These are phyloP conservation scores for Hucho hucho DNA, from an alignment of 2,113 vertebrate species.

Conservation along the genomic window DNA sequence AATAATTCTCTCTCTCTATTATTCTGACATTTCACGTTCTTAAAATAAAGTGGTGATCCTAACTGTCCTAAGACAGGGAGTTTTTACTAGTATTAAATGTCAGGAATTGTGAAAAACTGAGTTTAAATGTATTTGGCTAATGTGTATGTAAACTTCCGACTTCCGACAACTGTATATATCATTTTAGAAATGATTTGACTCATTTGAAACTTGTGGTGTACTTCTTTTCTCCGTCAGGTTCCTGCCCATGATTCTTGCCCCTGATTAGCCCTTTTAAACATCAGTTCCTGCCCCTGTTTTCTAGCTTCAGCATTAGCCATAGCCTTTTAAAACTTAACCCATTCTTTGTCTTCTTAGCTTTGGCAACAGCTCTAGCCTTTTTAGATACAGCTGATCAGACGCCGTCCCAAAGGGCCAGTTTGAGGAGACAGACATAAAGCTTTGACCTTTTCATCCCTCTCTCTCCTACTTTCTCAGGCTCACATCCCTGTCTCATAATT, in stretches of 20 bases:
- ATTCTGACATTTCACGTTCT: no score
- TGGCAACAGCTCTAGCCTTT: neutral
- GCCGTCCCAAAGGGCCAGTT: neutral
- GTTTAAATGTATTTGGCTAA: no score
- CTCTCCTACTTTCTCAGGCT: neutral
- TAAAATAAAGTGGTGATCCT: no score
- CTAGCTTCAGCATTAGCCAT: neutral
- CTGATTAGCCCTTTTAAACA: no score
- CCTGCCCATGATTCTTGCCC: neutral
- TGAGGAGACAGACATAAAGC: neutral
- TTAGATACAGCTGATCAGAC: neutral
- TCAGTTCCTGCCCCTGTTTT: neutral
- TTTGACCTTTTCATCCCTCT: constrained; percentile 5
- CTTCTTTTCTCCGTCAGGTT: neutral
- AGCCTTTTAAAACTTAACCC: neutral
- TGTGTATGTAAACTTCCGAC: no score
- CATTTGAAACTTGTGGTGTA: neutral
- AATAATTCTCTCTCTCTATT: no score
- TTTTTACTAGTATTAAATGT: no score
- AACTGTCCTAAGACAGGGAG: no score
- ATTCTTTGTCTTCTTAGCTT: neutral
- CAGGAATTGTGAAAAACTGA: no score
- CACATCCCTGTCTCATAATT: constrained; percentile 1
- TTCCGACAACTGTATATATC: neutral
- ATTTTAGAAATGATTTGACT: neutral